Evolutionary conservation across 2,888 invertebrate genomes (phyloP).

Genomic region (Agrochola circellaris): DNA sequence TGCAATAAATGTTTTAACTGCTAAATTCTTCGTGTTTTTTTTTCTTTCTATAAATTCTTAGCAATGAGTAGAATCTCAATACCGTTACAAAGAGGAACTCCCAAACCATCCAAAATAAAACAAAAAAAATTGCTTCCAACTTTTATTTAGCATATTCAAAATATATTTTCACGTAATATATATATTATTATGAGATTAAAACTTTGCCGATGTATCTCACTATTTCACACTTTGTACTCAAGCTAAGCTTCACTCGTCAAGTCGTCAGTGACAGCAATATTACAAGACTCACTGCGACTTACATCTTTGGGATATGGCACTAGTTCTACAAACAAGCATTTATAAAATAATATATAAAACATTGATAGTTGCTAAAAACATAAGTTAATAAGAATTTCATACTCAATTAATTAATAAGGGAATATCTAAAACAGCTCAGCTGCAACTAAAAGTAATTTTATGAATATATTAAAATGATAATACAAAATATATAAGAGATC

Average conservation of each 20-base stretch:
- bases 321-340: constrained; percentile 50
- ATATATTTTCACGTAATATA: constrained; percentile 80
- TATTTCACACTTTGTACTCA: constrained; percentile 81
- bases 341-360: constrained; percentile 18
- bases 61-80: background rate
- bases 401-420: constrained; percentile 30
- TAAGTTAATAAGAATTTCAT: constrained; percentile 25
- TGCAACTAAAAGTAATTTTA: constrained; percentile 55
- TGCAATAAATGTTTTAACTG: constrained; percentile 11
- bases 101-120: constrained; percentile 30
- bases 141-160: constrained; percentile 85
- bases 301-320: constrained; percentile 63
- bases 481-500: constrained; percentile 51
- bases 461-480: constrained; percentile 35
- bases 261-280: constrained; percentile 42
- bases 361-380: constrained; percentile 45
- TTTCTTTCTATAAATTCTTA: background rate
- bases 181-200: constrained; percentile 74
- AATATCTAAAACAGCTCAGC: constrained; percentile 60
- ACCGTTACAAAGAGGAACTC: background rate
- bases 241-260: constrained; percentile 76
- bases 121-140: constrained; percentile 43
- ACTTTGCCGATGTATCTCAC: constrained; percentile 71
- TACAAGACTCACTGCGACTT: constrained; percentile 39
- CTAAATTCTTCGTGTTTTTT: background rate